A percentile compares a stretch with the other conserved stretches of the same genome.
phyloP scores from a whole-genome alignment of 2,797 vertebrate genomes.

The Okamejei kenojei region DNA sequence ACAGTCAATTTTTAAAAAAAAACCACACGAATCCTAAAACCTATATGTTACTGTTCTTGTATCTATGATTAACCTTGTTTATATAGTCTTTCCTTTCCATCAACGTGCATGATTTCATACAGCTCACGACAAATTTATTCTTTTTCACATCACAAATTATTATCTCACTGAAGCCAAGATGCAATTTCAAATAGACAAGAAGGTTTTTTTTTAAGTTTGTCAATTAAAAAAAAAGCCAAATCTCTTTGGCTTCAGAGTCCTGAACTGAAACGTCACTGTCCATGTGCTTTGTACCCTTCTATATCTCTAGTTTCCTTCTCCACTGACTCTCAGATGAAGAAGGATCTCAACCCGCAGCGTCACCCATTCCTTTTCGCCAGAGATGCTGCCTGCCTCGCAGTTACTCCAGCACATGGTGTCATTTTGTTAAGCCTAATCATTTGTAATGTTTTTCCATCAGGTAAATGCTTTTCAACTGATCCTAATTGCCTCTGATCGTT shows the following conservation, averaged over 20 bases:
- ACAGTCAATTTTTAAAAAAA: no score
- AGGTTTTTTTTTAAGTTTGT: neutral
- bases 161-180: neutral
- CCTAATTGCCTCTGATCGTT: no score
- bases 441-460: neutral
- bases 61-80: neutral
- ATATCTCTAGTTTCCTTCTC: no score
- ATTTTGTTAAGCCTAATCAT: no score
- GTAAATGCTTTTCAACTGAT: neutral
- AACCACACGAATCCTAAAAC: no score
- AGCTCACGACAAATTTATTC: neutral
- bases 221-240: neutral
- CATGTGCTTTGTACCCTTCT: no score
- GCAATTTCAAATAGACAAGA: neutral
- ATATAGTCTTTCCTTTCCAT: neutral
- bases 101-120: neutral
- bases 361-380: no score
- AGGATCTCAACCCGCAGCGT: no score
- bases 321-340: no score
- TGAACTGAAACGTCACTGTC: no score
- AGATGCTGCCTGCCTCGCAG: no score
- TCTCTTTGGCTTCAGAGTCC: neutral
- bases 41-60: neutral
- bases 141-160: neutral
- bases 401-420: no score